phyloP scores from a whole-genome alignment of 1,140 invertebrate species.

The Megalonaias nervosa region DNA sequence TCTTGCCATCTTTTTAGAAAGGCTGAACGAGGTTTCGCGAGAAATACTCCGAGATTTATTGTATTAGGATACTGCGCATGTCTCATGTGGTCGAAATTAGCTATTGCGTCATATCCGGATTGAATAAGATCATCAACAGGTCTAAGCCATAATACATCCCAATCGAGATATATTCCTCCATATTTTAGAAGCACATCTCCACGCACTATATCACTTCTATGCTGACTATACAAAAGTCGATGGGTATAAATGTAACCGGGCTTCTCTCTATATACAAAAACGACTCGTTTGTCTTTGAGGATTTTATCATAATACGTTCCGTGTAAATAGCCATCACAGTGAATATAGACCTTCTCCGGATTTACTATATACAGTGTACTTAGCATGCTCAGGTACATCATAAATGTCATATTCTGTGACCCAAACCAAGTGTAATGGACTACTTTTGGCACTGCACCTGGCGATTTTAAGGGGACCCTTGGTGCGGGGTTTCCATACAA shows the following conservation, averaged over 20 bases:
- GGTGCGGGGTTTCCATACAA: constrained; percentile 28
- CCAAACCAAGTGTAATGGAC: constrained; percentile 61
- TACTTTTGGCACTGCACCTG: constrained; percentile 53
- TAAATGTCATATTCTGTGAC: constrained; percentile 44
- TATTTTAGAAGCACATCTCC: constrained; percentile 60
- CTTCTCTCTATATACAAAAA: constrained; percentile 46
- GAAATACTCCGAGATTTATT: constrained; percentile 60
- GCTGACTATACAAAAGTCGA: constrained; percentile 50
- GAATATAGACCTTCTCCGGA: constrained; percentile 57
- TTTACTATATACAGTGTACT: constrained; percentile 55
- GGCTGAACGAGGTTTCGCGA: constrained; percentile 54
- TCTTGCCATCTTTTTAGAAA: constrained; percentile 55
- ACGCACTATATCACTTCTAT: constrained; percentile 60
- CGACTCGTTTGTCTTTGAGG: constrained; percentile 40
- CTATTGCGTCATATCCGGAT: constrained; percentile 48
- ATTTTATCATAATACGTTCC: constrained; percentile 53
- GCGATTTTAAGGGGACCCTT: constrained; percentile 17
- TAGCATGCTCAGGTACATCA: constrained; percentile 59
- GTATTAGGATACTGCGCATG: constrained; percentile 47
- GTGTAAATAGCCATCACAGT: constrained; percentile 44
- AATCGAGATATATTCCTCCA: constrained; percentile 64
- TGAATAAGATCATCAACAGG: constrained; percentile 46
- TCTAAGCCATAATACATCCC: constrained; percentile 62
- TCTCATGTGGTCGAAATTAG: constrained; percentile 56
- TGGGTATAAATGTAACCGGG: constrained; percentile 52